Conservation (phyloP, 2,888 invertebrate species). For the Meliscaeva auricollis region DNA sequence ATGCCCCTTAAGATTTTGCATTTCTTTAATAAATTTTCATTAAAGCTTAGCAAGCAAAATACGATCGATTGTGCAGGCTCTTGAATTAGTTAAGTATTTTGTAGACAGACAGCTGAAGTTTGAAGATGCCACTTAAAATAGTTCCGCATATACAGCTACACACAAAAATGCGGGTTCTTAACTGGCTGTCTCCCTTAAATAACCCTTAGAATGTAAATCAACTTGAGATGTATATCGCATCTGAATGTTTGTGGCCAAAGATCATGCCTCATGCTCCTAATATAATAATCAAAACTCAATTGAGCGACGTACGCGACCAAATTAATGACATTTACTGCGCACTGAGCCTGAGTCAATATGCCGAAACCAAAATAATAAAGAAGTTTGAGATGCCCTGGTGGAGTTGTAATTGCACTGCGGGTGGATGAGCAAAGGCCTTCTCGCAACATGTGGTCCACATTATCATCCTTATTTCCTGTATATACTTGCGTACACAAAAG, state of each 20-base stretch:
- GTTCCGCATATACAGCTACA: constrained; percentile 8
- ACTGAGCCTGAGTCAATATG: constrained; percentile 46
- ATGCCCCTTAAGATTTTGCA: constrained; percentile 22
- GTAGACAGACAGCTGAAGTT: constrained; percentile 53
- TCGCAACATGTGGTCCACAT: constrained; percentile 54
- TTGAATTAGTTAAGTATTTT: constrained; percentile 25
- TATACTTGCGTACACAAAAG: constrained; percentile 1
- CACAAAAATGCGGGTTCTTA: constrained; percentile 48
- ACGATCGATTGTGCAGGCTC: constrained; percentile 20
- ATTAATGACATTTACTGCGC: constrained; percentile 63
- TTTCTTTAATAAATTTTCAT: constrained; percentile 12
- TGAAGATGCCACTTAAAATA: constrained; percentile 62
- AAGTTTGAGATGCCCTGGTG: constrained; percentile 51
- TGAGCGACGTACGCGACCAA: constrained; percentile 56
- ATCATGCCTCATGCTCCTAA: constrained; percentile 53
- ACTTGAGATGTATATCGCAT: constrained; percentile 31
- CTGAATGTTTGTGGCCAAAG: constrained; percentile 37
- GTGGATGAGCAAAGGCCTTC: constrained; percentile 45
- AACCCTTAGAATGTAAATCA: constrained; percentile 68
- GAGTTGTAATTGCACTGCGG: constrained; percentile 55
- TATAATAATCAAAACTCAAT: constrained; percentile 50
- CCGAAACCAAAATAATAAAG: constrained; percentile 55
- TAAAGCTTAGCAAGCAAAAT: background rate
- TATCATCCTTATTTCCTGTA: constrained; percentile 50
- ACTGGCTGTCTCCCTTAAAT: constrained; percentile 24